Base-by-base conservation (phyloP, 2,888 invertebrate genomes). In the Rugalucina vietnamica region DNA sequence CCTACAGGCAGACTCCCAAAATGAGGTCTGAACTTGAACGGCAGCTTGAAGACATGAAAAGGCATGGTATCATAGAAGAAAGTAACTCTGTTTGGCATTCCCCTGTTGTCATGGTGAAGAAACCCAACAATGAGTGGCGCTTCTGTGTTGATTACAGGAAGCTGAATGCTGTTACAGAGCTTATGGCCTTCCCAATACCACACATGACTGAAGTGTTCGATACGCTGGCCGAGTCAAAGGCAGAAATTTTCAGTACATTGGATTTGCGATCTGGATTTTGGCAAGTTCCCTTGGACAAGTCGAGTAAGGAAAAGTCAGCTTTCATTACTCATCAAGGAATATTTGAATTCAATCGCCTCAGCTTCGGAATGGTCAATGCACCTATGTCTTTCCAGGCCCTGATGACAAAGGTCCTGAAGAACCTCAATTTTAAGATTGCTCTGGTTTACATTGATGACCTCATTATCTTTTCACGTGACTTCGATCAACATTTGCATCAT, bases 291-390 rank as follows among this genome's bases (percentile, higher is more conserved):
- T 32, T 88, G n/a, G 78, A 76, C 27, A 43, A 32, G 0, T 36
- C 36, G 24, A 84, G 84, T 8, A 76, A 77, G 34, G 65, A 75
- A 21, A 88, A 87, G 77, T 71, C 81, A 18, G 83, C 83, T 2
- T 87, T 87, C 73, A 79, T 86, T 14, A 80, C 77, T 1, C 74
- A 82, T 32, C 73, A 84, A 50, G 85, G 84, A 10, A 37, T 81
- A 21, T 88, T 77, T 74, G 72, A 83, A 36, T 88, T 79, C 49
- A 82, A 84, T n/a, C 37, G 82, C 14, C 43, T 88, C 14, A 76
- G 82, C 14, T 89, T 88, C 69, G 85, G 87, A 1, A 75, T 87
- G 4, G 69, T 43, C 1, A 89, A 87, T 81, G 78, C 85, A 1
- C 86, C 87, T 18, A 75, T 69, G 65, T 36, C 76, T 24, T 88